Evolutionary conservation across 2,797 vertebrate species (phyloP), one percentile per base, ranked within the genome.

Genomic region (Danio choprae): DNA sequence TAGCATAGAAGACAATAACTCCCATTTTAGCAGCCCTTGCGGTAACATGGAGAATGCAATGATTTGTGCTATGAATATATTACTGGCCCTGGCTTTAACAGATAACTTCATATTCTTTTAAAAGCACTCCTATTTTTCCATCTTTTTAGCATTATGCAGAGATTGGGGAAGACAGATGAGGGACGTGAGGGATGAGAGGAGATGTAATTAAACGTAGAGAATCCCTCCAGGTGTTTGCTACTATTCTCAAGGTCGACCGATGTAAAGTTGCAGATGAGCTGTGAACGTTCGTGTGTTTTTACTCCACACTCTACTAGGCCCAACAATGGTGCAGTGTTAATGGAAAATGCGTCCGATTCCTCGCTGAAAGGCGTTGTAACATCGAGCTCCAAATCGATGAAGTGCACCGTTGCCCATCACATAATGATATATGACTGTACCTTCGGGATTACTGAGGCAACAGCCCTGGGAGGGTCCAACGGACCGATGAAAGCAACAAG

Each of bases 141-240:
- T 1, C 7, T 51, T 68, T 20, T 70, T 53, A 40, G 29, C 16
- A 18, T 53, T 70, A 11, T 12, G 6, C 10, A 53, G 74, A 43
- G 38, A 62, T 68, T 68, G 16, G 20, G n/a, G 12, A 71, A 76
- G 71, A 74, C 62, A 71, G 48, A 75, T 70, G 64, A 81, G 65
- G 15, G 53, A 74, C 2, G 15, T 15, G 38, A 65, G 16, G 79
- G 70, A 81, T 79, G 58, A 85, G 58, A 58, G 87, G 85, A 89
- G 88, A 90, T 92, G 91, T 92, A 93, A 94, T 93, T 94, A 92
- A 90, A 91, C 78, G 51, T 85, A 79, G 63, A 88, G 81, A 90
- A 91, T 90, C 91, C 91, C 92, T 90, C 91, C 91, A 93, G 92
- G 91, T 94, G 91, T 93, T 94, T 92, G 93, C 88, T 83, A 88